Conservation (phyloP, 2,797 vertebrate genomes). For the Liasis olivaceus region DNA sequence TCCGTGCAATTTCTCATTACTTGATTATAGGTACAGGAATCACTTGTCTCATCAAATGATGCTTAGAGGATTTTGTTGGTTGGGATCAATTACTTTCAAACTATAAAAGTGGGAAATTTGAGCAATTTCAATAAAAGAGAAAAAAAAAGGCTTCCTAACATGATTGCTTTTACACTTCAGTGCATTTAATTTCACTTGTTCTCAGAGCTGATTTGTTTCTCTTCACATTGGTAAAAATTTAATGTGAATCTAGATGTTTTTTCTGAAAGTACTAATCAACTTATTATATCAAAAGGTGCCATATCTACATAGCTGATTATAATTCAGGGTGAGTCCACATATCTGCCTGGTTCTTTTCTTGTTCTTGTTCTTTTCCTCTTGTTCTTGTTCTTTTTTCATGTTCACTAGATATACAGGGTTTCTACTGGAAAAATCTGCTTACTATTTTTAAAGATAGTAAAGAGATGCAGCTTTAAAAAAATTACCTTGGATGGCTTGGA, state of each 20-base stretch:
- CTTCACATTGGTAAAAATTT: not conserved
- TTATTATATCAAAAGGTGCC: not conserved
- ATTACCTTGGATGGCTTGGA: not conserved
- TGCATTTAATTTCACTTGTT: not conserved
- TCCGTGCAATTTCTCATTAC: conserved; percentile 16
- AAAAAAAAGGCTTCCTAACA: not conserved
- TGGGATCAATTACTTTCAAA: not conserved
- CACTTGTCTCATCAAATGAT: conserved; percentile 8
- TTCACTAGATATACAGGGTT: not conserved
- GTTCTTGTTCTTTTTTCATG: not conserved
- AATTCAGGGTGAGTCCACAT: not conserved
- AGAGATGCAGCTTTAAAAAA: not conserved
- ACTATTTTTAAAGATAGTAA: not conserved
- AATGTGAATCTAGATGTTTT: not conserved
- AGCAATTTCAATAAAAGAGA: not conserved
- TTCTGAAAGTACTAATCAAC: not conserved
- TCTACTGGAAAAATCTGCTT: not conserved
- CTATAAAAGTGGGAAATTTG: not conserved
- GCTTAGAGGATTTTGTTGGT: not conserved
- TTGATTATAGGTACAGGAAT: not conserved
- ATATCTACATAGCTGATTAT: not conserved
- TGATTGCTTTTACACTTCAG: not conserved
- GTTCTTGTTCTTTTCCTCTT: not conserved
- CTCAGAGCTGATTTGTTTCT: not conserved
- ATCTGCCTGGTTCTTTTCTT: not conserved